These are phyloP conservation scores for Antechinus flavipes DNA, from an alignment of 2,113 vertebrate genomes.

Conservation along the genomic window DNA sequence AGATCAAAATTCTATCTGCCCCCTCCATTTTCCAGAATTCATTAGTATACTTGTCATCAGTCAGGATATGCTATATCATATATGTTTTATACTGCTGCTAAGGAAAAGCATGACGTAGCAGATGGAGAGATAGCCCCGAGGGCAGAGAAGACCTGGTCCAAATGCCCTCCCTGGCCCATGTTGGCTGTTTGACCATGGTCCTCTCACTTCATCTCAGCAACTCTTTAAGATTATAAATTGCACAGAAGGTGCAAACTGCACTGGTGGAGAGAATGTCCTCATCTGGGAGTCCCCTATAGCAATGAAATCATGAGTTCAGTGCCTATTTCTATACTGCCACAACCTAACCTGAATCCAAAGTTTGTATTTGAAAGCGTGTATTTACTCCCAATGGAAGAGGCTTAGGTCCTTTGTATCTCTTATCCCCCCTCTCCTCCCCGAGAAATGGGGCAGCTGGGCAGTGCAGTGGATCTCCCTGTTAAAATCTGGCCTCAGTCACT, in stretches of 20 bases:
- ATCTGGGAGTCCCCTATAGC: not conserved
- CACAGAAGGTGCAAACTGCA: not conserved
- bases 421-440: not conserved
- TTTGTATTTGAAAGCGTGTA: not conserved
- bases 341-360: not conserved
- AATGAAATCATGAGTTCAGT: not conserved
- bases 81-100: not conserved
- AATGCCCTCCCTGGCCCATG: not conserved
- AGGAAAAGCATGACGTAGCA: not conserved
- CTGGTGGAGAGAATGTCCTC: not conserved
- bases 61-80: not conserved
- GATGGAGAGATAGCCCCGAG: too few species aligned
- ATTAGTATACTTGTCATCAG: too few species aligned
- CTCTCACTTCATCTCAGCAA: not conserved
- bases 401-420: not conserved
- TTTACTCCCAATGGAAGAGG: not conserved
- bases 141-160: not conserved
- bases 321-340: not conserved
- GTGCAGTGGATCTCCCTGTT: not conserved
- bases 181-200: not conserved
- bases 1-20: not conserved
- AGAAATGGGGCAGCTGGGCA: not conserved
- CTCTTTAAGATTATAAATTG: not conserved
- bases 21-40: not conserved
- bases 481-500: not conserved